Conservation (phyloP, 2,888 invertebrate genomes). For the Vanessa cardui region DNA sequence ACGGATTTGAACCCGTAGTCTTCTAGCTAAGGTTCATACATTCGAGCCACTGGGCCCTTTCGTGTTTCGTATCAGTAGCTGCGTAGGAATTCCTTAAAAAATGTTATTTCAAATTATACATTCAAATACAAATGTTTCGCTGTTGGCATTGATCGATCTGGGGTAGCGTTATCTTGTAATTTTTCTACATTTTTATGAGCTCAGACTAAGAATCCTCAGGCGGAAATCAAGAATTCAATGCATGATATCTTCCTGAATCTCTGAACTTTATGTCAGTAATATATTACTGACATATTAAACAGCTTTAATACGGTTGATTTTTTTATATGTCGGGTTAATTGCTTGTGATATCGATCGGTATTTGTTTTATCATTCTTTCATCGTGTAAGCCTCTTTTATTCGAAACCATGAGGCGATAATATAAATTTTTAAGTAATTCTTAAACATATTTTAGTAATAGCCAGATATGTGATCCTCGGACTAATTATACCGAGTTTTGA, state of each 20-base stretch:
- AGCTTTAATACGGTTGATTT: conserved; percentile 71
- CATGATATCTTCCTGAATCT: conserved; percentile 75
- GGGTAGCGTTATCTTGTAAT: conserved; percentile 64
- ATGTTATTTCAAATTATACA: conserved; percentile 31
- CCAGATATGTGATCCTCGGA: no score
- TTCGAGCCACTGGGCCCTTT: no score
- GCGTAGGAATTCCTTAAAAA: conserved; percentile 12
- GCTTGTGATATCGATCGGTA: conserved; percentile 72
- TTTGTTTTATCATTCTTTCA: conserved; percentile 53
- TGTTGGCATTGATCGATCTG: conserved; percentile 72
- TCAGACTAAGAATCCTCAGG: conserved; percentile 57
- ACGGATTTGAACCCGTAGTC: no score
- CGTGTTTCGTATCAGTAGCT: no score
- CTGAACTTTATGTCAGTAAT: conserved; percentile 76
- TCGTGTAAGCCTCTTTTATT: conserved; percentile 16
- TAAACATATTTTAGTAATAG: background rate
- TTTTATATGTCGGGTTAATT: conserved; percentile 77
- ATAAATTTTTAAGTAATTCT: conserved; percentile 18
- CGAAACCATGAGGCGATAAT: background rate
- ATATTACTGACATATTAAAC: conserved; percentile 74
- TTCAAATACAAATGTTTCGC: conserved; percentile 45
- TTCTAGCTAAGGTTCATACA: no score
- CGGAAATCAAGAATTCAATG: conserved; percentile 74
- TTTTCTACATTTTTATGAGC: conserved; percentile 72
- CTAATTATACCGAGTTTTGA: no score